Evolutionary conservation across 2,113 vertebrate genomes (phyloP).

Genomic region (Calypte anna): DNA sequence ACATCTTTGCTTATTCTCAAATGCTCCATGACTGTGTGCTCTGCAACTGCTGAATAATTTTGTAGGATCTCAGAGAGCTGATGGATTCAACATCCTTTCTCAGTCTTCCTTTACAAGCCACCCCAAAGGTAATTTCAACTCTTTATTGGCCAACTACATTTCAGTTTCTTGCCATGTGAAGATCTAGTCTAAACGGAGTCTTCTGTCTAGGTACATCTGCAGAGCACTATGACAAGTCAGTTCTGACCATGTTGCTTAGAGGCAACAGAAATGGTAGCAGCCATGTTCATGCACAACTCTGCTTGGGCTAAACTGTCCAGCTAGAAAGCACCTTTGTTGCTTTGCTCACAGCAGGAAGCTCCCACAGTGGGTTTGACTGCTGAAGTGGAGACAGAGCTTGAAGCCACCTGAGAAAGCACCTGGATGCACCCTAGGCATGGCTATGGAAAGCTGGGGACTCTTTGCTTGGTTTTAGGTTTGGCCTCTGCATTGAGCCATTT

Average conservation of each 20-base stretch:
- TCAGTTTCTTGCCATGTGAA: background rate
- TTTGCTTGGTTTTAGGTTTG: background rate
- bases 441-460: background rate
- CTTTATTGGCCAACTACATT: background rate
- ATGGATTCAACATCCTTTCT: background rate
- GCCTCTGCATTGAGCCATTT: background rate
- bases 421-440: background rate
- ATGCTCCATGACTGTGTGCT: background rate
- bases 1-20: background rate
- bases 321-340: background rate
- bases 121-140: background rate
- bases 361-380: fast-evolving
- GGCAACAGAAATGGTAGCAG: background rate
- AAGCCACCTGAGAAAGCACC: background rate
- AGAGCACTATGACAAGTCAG: background rate
- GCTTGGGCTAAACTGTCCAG: background rate
- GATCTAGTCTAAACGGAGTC: background rate
- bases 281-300: fast-evolving
- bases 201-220: background rate
- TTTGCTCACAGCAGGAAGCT: background rate
- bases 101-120: background rate
- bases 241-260: background rate
- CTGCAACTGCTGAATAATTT: background rate
- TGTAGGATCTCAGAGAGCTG: background rate
- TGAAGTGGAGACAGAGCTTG: background rate